Conservation (phyloP, 2,888 invertebrate genomes). For the Pristionchus exspectatus region DNA sequence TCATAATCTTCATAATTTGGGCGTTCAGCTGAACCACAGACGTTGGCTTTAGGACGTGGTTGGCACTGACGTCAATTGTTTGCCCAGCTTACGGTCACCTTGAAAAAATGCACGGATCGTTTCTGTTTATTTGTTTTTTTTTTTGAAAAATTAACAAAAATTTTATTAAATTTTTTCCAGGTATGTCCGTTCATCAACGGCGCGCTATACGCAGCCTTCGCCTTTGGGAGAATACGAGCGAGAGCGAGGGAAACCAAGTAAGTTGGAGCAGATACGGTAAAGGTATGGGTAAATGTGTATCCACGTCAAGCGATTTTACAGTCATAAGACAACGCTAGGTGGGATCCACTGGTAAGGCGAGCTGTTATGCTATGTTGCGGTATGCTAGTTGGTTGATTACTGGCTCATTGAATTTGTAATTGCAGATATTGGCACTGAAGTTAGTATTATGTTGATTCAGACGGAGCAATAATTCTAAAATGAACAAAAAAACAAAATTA, state of each 20-base stretch:
- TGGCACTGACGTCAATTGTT: neutral
- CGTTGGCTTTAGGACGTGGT: neutral
- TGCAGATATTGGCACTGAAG: neutral
- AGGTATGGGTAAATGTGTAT: neutral
- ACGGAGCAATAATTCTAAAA: neutral
- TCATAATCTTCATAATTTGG: neutral
- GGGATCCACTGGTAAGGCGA: too few species aligned
- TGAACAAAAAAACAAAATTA: neutral
- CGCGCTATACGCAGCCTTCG: slow-evolving; percentile 61
- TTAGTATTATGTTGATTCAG: neutral
- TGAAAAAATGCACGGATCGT: neutral
- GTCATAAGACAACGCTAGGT: too few species aligned
- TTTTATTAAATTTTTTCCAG: neutral
- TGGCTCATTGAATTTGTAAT: neutral
- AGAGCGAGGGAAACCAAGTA: slow-evolving; percentile 60
- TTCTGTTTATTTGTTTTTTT: neutral
- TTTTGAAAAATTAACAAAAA: neutral
- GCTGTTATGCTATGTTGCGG: neutral
- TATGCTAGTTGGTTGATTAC: neutral
- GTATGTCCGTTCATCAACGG: slow-evolving; percentile 52
- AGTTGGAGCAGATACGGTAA: neutral
- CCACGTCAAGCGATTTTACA: too few species aligned
- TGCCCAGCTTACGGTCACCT: neutral
- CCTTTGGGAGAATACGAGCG: slow-evolving; percentile 61
- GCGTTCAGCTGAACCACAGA: neutral